These are phyloP conservation scores for Ctenodactylus gundi DNA, from an alignment of 2,113 vertebrate species.

Conservation along the genomic window DNA sequence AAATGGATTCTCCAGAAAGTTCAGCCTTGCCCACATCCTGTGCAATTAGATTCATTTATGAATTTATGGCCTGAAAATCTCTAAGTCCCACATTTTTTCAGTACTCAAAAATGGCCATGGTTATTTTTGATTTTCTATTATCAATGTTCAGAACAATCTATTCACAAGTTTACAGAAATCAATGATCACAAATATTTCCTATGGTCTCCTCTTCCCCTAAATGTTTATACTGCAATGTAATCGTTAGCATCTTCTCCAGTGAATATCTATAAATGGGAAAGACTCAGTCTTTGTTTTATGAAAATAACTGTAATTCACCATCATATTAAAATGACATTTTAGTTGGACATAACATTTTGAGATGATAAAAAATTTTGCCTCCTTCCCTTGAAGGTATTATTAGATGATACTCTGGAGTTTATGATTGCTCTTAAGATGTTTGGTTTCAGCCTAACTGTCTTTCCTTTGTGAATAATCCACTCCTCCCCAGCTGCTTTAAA, in stretches of 20 bases:
- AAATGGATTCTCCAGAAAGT: not conserved
- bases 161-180: not conserved
- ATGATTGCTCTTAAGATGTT: not conserved
- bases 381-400: not conserved
- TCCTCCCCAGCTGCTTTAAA: not conserved
- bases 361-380: not conserved
- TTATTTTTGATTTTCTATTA: not conserved
- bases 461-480: not conserved
- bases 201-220: not conserved
- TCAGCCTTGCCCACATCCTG: not conserved
- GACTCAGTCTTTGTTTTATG: not conserved
- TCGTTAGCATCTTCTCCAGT: not conserved
- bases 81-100: too few species aligned
- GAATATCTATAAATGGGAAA: not conserved
- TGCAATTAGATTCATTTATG: not conserved
- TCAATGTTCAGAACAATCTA: not conserved
- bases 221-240: not conserved
- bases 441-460: not conserved
- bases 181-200: not conserved
- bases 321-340: not conserved
- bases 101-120: not conserved
- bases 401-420: not conserved
- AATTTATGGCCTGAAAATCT: not conserved
- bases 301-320: not conserved
- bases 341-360: not conserved